Evolutionary conservation across 1,140 invertebrate species (phyloP).

Genomic region (Diabrotica undecimpunctata): DNA sequence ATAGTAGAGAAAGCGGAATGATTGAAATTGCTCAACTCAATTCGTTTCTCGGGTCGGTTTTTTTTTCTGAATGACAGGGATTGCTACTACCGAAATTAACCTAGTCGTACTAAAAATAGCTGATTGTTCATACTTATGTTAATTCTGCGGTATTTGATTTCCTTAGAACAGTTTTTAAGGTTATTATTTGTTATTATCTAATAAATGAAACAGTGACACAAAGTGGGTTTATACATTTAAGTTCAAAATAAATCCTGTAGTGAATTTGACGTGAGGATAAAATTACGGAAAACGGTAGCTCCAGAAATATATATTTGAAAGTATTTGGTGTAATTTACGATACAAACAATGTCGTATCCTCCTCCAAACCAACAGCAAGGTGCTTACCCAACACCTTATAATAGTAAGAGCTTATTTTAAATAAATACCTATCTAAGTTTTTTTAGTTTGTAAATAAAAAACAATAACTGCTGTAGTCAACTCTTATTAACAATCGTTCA

Average conservation of each 20-base stretch:
- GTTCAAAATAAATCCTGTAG: too few relatives aligned
- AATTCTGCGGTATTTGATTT: constrained; percentile 2
- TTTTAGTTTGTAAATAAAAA: neutral
- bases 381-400: constrained; percentile 8
- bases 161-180: neutral
- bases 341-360: constrained; percentile 11
- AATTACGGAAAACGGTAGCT: too few relatives aligned
- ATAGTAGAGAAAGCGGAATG: neutral
- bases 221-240: too few relatives aligned
- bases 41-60: neutral
- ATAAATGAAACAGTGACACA: neutral
- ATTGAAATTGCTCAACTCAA: neutral
- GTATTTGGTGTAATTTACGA: too few relatives aligned
- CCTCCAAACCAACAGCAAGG: constrained; percentile 10
- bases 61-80: neutral
- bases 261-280: too few relatives aligned
- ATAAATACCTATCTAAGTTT: neutral
- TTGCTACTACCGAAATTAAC: neutral
- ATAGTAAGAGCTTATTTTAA: constrained; percentile 1
- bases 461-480: neutral
- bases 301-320: too few relatives aligned
- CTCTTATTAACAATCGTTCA: neutral
- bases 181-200: neutral
- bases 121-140: neutral
- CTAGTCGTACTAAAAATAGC: neutral